Conservation (phyloP, 2,888 invertebrate species). For the Oxyscelio sp. region DNA sequence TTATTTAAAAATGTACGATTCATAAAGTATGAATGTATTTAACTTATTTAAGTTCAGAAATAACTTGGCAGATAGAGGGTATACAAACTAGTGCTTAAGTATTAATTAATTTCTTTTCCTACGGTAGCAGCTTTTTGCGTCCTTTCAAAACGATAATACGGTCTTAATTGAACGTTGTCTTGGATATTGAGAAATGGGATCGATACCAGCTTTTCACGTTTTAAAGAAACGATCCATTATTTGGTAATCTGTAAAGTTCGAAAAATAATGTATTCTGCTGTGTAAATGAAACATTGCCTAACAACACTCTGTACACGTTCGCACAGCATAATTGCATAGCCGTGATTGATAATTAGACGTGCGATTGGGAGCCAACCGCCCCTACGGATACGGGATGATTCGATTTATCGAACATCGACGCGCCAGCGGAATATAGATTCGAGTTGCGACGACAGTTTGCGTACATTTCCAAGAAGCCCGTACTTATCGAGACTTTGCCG, state of each 20-base stretch:
- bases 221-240: conserved; percentile 47
- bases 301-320: conserved; percentile 77
- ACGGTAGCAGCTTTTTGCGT: no score
- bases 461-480: conserved; percentile 70
- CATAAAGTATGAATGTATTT: no score
- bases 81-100: no score
- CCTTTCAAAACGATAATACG: background rate
- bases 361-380: conserved; percentile 85
- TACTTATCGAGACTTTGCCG: conserved; percentile 72
- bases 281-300: conserved; percentile 61
- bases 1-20: no score
- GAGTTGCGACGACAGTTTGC: conserved; percentile 67
- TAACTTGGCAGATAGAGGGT: no score
- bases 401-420: conserved; percentile 84
- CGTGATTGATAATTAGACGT: conserved; percentile 87
- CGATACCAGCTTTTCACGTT: conserved; percentile 30
- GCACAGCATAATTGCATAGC: conserved; percentile 84
- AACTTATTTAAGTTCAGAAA: no score
- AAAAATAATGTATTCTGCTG: conserved; percentile 60
- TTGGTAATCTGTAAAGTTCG: conserved; percentile 59
- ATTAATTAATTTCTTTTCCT: no score
- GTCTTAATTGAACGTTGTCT: background rate
- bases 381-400: conserved; percentile 82
- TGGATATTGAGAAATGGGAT: background rate
- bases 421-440: conserved; percentile 81